Evolutionary conservation across 2,113 vertebrate species (phyloP).

Genomic region (Tricholaema leucomelas): DNA sequence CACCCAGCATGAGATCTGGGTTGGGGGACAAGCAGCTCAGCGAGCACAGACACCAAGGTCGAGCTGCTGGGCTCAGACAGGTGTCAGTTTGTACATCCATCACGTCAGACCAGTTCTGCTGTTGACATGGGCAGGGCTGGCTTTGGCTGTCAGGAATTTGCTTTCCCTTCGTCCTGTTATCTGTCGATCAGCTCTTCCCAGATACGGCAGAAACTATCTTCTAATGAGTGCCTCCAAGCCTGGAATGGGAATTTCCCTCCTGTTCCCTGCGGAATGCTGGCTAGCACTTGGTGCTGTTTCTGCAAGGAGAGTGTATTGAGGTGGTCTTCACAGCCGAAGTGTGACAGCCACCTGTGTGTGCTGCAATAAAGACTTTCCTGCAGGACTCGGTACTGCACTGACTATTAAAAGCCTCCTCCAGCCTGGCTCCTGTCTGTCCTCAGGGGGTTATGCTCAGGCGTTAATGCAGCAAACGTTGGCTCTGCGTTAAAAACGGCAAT

Average conservation of each 20-base stretch:
- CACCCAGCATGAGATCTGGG: not conserved
- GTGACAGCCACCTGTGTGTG: not conserved
- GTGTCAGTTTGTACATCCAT: not conserved
- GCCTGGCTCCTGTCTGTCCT: not conserved
- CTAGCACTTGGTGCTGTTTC: not conserved
- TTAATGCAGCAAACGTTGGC: not conserved
- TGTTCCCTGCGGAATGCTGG: not conserved
- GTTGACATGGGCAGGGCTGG: not conserved
- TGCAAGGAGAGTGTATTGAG: not conserved
- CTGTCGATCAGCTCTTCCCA: not conserved
- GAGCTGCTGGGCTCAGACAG: not conserved
- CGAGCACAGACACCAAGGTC: not conserved
- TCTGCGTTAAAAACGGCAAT: not conserved
- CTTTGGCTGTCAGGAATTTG: not conserved
- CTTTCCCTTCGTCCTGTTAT: not conserved
- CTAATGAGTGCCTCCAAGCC: not conserved
- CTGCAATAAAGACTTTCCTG: not conserved
- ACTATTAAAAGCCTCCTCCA: not conserved
- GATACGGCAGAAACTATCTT: not conserved
- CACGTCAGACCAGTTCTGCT: not conserved
- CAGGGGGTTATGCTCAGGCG: not conserved
- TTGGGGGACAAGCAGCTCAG: not conserved
- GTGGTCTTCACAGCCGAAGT: not conserved
- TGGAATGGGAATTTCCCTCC: not conserved
- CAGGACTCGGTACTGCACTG: not conserved